These are phyloP conservation scores for Bellardia pandia DNA, from an alignment of 2,888 invertebrate genomes.

Conservation along the genomic window DNA sequence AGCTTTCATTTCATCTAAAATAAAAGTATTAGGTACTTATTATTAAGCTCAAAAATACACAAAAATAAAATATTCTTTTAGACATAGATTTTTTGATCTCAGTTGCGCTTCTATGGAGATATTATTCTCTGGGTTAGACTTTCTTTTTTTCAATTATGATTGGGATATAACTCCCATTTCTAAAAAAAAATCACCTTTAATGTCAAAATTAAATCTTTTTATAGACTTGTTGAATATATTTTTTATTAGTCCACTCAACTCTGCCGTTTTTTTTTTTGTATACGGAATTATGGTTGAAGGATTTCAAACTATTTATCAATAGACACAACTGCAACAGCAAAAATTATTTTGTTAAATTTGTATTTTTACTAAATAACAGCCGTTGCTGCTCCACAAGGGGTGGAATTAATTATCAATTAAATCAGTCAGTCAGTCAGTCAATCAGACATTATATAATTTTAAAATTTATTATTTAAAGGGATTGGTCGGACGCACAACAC, in stretches of 20 bases:
- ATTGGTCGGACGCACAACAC: constrained; percentile 38
- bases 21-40: no score
- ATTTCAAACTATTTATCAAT: constrained; percentile 55
- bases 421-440: constrained; percentile 45
- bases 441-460: constrained; percentile 24
- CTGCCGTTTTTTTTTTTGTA: background rate
- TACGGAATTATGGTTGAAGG: constrained; percentile 71
- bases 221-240: constrained; percentile 17
- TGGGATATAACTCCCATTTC: no score
- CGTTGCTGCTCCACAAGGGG: constrained; percentile 12
- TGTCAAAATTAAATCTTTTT: background rate
- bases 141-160: no score
- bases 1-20: no score
- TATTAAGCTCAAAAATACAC: no score
- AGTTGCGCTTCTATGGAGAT: no score
- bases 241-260: background rate
- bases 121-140: no score
- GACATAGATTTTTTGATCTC: no score
- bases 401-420: constrained; percentile 53
- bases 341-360: constrained; percentile 8
- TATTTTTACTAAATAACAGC: constrained; percentile 25
- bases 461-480: constrained; percentile 44
- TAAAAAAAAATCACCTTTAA: background rate
- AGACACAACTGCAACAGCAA: background rate
- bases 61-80: no score